A percentile compares a stretch with the other conserved stretches of the same genome.
Evolutionary conservation across 1,140 invertebrate species (phyloP).

Genomic region (Drosophila kohkoa): DNA sequence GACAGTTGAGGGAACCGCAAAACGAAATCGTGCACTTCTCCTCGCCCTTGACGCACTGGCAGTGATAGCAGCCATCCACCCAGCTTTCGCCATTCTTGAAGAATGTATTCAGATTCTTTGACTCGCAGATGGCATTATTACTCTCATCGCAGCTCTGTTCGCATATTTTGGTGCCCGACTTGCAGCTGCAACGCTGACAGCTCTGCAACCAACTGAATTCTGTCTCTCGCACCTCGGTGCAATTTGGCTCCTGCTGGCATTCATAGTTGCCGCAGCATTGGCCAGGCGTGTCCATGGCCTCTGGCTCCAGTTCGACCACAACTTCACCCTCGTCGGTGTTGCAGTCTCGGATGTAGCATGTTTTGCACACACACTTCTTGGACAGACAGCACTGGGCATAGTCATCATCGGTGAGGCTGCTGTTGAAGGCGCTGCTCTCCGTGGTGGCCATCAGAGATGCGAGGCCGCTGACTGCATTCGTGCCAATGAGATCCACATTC

Average conservation of each 20-base stretch:
- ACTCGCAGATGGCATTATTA: conserved; percentile 61
- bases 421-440: conserved; percentile 36
- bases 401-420: conserved; percentile 41
- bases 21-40: conserved; percentile 68
- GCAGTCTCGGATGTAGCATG: conserved; percentile 74
- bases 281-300: conserved; percentile 68
- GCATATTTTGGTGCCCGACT: conserved; percentile 62
- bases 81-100: conserved; percentile 73
- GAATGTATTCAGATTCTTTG: conserved; percentile 65
- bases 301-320: conserved; percentile 64
- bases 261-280: conserved; percentile 74
- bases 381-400: conserved; percentile 68
- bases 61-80: conserved; percentile 72
- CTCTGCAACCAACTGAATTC: conserved; percentile 67
- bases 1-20: conserved; percentile 68
- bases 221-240: conserved; percentile 63
- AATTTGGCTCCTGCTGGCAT: conserved; percentile 69
- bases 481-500: conserved; percentile 47
- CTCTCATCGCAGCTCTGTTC: conserved; percentile 71
- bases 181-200: conserved; percentile 72
- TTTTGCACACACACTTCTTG: conserved; percentile 75
- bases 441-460: conserved; percentile 4
- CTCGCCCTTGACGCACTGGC: conserved; percentile 71
- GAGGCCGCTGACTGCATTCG: conserved; percentile 45
- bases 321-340: conserved; percentile 49